phyloP scores from a whole-genome alignment of 2,113 vertebrate genomes.

The Heterocephalus glaber region DNA sequence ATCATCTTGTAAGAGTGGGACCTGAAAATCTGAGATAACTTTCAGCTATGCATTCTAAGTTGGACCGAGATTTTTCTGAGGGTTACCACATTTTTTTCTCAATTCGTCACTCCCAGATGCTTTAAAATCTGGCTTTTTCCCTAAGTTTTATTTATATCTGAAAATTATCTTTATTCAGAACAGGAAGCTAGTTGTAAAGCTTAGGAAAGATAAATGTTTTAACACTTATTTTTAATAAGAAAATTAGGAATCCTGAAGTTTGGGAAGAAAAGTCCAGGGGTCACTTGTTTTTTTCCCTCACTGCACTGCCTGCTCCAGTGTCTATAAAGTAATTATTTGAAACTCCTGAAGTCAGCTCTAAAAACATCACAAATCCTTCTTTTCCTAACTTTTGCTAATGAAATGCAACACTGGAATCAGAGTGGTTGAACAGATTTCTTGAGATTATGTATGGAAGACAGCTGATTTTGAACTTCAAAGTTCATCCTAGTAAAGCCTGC shows the following conservation, averaged over 20 bases:
- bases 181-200: slow-evolving; percentile 46
- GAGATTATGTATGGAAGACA: not conserved
- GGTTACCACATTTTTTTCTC: slow-evolving; percentile 57
- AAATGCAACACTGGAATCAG: slow-evolving; percentile 48
- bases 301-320: not conserved
- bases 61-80: not conserved
- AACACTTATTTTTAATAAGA: slow-evolving; percentile 56
- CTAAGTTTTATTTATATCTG: slow-evolving; percentile 57
- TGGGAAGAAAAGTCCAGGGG: not conserved
- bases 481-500: slow-evolving; percentile 47
- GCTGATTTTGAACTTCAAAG: slow-evolving; percentile 11
- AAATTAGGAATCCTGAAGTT: slow-evolving; percentile 39
- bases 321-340: slow-evolving; percentile 42
- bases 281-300: slow-evolving; percentile 43
- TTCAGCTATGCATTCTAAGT: slow-evolving; percentile 43
- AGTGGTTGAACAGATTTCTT: slow-evolving; percentile 36
- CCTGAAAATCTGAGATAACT: slow-evolving; percentile 69
- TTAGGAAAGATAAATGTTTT: slow-evolving; percentile 62
- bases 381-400: slow-evolving; percentile 41
- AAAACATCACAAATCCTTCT: slow-evolving; percentile 7
- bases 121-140: slow-evolving; percentile 55
- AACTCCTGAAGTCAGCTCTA: slow-evolving; percentile 35
- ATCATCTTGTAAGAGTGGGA: slow-evolving; percentile 69
- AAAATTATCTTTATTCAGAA: slow-evolving; percentile 53
- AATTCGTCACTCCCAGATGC: slow-evolving; percentile 37